Conservation (phyloP, 2,888 invertebrate genomes). For the Agrotis segetum region DNA sequence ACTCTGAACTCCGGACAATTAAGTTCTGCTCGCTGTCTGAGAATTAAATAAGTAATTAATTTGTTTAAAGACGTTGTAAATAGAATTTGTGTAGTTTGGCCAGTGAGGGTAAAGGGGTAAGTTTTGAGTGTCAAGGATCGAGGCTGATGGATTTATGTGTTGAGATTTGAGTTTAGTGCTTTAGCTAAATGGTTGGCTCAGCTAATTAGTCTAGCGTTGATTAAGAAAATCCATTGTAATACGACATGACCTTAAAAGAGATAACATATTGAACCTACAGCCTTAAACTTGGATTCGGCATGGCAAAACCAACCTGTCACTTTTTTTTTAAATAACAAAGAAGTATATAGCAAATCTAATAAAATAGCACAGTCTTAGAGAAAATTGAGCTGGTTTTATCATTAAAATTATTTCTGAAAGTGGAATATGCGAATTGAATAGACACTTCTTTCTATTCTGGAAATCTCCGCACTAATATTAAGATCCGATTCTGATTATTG, state of each 20-base stretch:
- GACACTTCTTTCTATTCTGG: not conserved
- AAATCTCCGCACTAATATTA: not conserved
- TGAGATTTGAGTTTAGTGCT: conserved; percentile 29
- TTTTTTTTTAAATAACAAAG: no score
- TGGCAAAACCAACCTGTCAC: no score
- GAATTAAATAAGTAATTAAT: conserved; percentile 65
- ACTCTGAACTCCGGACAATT: conserved; percentile 53
- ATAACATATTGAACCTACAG: no score
- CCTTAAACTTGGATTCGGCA: not conserved
- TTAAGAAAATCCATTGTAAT: not conserved
- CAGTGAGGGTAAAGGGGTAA: conserved; percentile 8
- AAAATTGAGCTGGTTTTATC: not conserved
- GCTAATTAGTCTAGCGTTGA: conserved; percentile 7
- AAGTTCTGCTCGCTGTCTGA: conserved; percentile 54
- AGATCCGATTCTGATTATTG: not conserved
- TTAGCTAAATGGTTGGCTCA: conserved; percentile 3
- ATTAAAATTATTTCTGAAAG: not conserved
- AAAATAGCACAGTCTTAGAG: no score
- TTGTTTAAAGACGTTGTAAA: conserved; percentile 61
- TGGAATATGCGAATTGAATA: not conserved
- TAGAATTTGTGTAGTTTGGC: conserved; percentile 49
- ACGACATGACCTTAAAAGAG: not conserved
- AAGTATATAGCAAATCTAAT: no score
- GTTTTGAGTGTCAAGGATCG: conserved; percentile 24
- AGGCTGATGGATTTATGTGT: conserved; percentile 30